These are phyloP conservation scores for Spodoptera littoralis DNA, from an alignment of 2,888 invertebrate genomes.

Conservation along the genomic window DNA sequence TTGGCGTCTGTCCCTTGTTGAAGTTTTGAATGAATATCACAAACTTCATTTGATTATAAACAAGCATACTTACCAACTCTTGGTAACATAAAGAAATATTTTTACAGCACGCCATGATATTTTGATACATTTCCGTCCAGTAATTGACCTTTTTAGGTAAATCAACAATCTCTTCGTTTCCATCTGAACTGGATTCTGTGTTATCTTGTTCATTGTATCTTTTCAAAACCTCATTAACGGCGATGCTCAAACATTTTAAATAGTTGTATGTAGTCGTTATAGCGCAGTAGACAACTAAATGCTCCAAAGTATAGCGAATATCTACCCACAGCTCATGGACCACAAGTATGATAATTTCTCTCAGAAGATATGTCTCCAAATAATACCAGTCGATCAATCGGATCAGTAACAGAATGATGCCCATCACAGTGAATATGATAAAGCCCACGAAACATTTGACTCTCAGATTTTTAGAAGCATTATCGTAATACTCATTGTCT, in stretches of 20 bases:
- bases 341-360: conserved; percentile 17
- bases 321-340: conserved; percentile 39
- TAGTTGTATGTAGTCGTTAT: conserved; percentile 23
- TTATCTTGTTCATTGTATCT: conserved; percentile 22
- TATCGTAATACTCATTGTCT: conserved; percentile 6
- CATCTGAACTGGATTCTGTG: conserved; percentile 9
- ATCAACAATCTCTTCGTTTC: conserved; percentile 14
- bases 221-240: conserved; percentile 22
- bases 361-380: conserved; percentile 2
- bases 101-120: conserved; percentile 39
- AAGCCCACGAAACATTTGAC: conserved; percentile 33
- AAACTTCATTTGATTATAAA: too few relatives aligned
- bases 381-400: conserved; percentile 17
- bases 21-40: too few relatives aligned
- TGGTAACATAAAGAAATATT: conserved; percentile 39
- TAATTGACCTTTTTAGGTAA: conserved; percentile 27
- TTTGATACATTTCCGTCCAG: conserved; percentile 37
- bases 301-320: conserved; percentile 30
- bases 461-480: conserved; percentile 21
- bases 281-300: conserved; percentile 37
- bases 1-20: too few relatives aligned
- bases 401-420: conserved; percentile 11
- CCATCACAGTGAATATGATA: conserved; percentile 26
- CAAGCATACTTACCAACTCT: conserved; percentile 29
- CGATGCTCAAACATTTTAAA: conserved; percentile 22